Evolutionary conservation across 2,113 vertebrate genomes (phyloP), one percentile per base, ranked within the genome.

Genomic region (Micronycteris hirsuta): DNA sequence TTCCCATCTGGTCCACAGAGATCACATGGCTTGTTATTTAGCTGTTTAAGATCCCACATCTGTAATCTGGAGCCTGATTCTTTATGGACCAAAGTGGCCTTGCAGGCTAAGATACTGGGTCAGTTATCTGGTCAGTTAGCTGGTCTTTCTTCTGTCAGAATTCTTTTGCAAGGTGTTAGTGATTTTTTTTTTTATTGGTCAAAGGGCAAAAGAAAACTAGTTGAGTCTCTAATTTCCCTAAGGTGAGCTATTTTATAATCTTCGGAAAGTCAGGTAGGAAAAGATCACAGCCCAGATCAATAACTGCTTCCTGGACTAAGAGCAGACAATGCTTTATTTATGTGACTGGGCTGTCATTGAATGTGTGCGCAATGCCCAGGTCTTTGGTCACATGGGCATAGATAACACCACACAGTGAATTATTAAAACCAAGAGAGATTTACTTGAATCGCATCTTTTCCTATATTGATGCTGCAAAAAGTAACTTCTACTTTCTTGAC

Each of bases 291-390:
- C 36, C 20, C 31, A 89, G 89, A 97, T 96, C 96, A 86, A 91
- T 97, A 97, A 58, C 86, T 77, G 7, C 45, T 47, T 89, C 63
- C 52, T 70, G 38, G 24, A 49, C 68, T 74, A 28, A 96, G 91
- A 94, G 87, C 43, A 52, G 80, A 77, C 85, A 88, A 96, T 97
- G 73, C 82, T 93, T 97, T 98, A 97, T 97, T 97, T 94, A 96
- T 96, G 93, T 73, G 83, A 70, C 68, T 94, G 89, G 76, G 63
- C 76, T 93, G 67, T 33, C 86, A 45, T 58, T 91, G 96, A 93
- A 36, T 92, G 49, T 19, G 9, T 63, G 26, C 61, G 82, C 36
- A 63, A 11, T 94, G 77, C 80, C 71, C 74, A 68, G 52, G 43
- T 26, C 86, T 92, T 43, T 76, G 58, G 70, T 94, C 91, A 93